phyloP scores from a whole-genome alignment of 2,888 invertebrate species.

The Nymphalis urticae region DNA sequence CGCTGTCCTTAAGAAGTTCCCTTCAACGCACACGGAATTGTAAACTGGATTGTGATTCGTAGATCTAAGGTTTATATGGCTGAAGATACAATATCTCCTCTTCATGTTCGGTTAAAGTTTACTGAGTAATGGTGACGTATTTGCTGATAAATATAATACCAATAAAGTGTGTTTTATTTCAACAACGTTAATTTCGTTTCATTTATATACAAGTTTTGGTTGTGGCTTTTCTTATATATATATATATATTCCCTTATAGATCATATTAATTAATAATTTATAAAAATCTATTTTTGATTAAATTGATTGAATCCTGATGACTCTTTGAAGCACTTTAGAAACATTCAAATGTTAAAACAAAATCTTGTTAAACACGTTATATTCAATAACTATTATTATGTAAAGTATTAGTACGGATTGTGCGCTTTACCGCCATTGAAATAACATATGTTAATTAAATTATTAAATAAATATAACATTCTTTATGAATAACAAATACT shows the following conservation, averaged over 20 bases:
- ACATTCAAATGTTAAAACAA: too few relatives aligned
- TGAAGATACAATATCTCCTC: neutral
- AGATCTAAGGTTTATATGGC: slow-evolving; percentile 38
- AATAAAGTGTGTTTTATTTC: slow-evolving; percentile 21
- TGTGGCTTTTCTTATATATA: neutral
- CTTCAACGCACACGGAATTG: slow-evolving; percentile 89
- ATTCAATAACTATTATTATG: too few relatives aligned
- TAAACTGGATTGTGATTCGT: slow-evolving; percentile 67
- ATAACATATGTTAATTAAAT: too few relatives aligned
- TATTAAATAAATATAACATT: too few relatives aligned
- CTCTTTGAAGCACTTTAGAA: too few relatives aligned
- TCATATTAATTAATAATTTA: neutral
- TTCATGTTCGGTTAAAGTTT: neutral
- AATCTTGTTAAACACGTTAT: too few relatives aligned
- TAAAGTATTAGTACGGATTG: too few relatives aligned
- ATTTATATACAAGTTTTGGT: neutral
- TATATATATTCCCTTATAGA: neutral
- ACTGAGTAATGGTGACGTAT: slow-evolving; percentile 37
- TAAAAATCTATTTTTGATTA: too few relatives aligned
- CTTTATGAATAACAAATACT: too few relatives aligned
- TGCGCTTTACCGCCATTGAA: too few relatives aligned
- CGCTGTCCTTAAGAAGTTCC: slow-evolving; percentile 91
- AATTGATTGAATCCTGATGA: too few relatives aligned
- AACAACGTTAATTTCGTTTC: slow-evolving; percentile 11
- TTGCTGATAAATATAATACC: slow-evolving; percentile 16